Percentiles rank a stretch among this genome's conserved stretches.
phyloP scores from a whole-genome alignment of 2,888 invertebrate genomes.

The Blastobasis adustella region DNA sequence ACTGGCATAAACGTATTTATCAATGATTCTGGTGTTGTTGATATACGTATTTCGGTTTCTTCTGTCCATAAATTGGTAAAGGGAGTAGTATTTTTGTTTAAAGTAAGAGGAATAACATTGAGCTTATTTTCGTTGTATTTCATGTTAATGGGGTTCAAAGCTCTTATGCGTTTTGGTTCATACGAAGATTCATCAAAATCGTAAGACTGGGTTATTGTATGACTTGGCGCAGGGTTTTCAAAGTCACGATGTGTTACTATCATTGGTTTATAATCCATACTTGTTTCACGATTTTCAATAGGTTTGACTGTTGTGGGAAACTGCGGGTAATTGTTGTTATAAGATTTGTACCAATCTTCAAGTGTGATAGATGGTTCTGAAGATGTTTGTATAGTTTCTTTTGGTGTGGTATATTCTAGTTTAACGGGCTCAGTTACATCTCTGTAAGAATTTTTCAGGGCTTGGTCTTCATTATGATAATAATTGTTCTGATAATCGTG shows the following conservation, averaged over 20 bases:
- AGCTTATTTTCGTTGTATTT: conserved; percentile 14
- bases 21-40: conserved; percentile 16
- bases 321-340: conserved; percentile 1
- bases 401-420: not conserved
- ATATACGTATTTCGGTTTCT: conserved; percentile 20
- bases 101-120: not conserved
- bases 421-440: not conserved
- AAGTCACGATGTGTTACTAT: conserved; percentile 41
- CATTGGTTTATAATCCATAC: conserved; percentile 23
- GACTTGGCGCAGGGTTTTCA: conserved; percentile 29
- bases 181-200: conserved; percentile 41
- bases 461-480: conserved; percentile 11
- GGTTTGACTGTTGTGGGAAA: conserved; percentile 1
- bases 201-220: conserved; percentile 44
- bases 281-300: conserved; percentile 5
- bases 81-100: conserved; percentile 16
- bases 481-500: conserved; percentile 13
- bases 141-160: conserved; percentile 15
- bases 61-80: conserved; percentile 15
- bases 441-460: not conserved
- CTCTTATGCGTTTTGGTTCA: conserved; percentile 28
- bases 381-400: not conserved
- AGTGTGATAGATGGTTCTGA: conserved; percentile 9
- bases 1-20: conserved; percentile 7
- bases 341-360: conserved; percentile 8